Percentiles rank a stretch among this genome's conserved stretches.
phyloP scores from a whole-genome alignment of 2,113 vertebrate genomes.

The Python bivittatus region DNA sequence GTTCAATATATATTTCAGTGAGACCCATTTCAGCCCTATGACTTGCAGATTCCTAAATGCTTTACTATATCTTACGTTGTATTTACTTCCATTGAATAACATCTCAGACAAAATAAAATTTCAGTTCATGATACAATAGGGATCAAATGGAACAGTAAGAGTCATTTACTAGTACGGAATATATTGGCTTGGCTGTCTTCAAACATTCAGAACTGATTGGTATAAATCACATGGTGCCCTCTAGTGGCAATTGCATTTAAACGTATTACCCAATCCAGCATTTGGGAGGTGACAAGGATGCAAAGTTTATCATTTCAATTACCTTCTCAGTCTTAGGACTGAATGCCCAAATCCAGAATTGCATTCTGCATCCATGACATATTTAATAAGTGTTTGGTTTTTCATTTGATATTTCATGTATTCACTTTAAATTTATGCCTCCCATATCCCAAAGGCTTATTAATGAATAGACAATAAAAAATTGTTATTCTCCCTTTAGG shows the following conservation, averaged over 20 bases:
- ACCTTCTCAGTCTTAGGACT: not conserved
- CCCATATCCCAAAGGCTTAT: not conserved
- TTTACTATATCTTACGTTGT: slow-evolving; percentile 22
- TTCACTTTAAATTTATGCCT: not conserved
- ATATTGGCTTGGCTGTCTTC: not conserved
- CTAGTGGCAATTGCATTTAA: slow-evolving; percentile 57
- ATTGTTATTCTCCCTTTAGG: slow-evolving; percentile 58
- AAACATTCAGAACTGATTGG: slow-evolving; percentile 21
- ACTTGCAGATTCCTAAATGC: not conserved
- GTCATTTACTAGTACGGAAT: rapidly evolving
- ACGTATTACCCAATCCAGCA: not conserved
- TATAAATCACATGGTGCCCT: slow-evolving; percentile 61
- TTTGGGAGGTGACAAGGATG: not conserved
- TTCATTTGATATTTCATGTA: not conserved
- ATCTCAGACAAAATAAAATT: slow-evolving; percentile 23
- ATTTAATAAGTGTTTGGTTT: not conserved
- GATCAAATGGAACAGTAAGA: not conserved
- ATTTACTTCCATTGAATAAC: slow-evolving; percentile 40
- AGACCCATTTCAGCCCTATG: not conserved
- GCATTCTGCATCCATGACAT: slow-evolving; percentile 1
- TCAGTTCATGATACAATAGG: slow-evolving; percentile 10
- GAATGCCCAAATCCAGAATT: not conserved
- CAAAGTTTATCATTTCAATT: not conserved
- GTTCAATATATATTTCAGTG: not conserved
- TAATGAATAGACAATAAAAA: not conserved